A percentile compares a stretch with the other conserved stretches of the same genome.
phyloP scores from a whole-genome alignment of 2,797 vertebrate genomes.

The Coregonus ussuriensis region DNA sequence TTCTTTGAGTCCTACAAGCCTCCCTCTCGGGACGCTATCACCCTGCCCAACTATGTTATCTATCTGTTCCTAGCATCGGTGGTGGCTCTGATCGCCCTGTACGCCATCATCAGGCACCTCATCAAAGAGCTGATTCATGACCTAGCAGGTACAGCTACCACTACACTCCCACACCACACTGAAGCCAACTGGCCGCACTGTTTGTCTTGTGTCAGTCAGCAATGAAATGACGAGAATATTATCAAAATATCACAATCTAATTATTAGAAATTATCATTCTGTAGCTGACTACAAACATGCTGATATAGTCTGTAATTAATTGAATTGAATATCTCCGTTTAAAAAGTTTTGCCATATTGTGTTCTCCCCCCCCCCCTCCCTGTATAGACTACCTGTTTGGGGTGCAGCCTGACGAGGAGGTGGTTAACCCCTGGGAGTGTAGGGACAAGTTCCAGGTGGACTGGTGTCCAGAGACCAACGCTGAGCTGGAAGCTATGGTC shows the following conservation, averaged over 20 bases:
- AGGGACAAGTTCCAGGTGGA: constrained; percentile 22
- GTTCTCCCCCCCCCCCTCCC: background rate
- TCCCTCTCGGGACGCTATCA: constrained; percentile 69
- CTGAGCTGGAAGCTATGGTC: constrained; percentile 31
- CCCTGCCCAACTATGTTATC: constrained; percentile 65
- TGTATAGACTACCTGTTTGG: constrained; percentile 74
- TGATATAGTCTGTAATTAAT: background rate
- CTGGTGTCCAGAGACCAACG: constrained; percentile 30
- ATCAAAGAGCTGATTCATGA: constrained; percentile 81
- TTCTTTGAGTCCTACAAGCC: constrained; percentile 73
- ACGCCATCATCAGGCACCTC: constrained; percentile 79
- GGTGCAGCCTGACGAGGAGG: constrained; percentile 64
- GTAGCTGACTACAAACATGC: background rate
- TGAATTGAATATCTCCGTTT: no score
- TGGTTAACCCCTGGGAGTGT: constrained; percentile 42
- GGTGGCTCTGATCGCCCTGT: constrained; percentile 71
- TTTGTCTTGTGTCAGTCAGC: background rate
- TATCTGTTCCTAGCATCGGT: constrained; percentile 73
- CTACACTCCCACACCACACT: background rate
- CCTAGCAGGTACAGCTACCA: constrained; percentile 67
- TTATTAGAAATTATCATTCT: background rate
- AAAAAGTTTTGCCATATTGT: background rate
- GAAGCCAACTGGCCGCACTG: background rate
- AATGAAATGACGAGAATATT: background rate
- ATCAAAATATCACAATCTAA: background rate